Evolutionary conservation across 2,797 vertebrate species (phyloP).

Genomic region (Gadopsis bispinosus): DNA sequence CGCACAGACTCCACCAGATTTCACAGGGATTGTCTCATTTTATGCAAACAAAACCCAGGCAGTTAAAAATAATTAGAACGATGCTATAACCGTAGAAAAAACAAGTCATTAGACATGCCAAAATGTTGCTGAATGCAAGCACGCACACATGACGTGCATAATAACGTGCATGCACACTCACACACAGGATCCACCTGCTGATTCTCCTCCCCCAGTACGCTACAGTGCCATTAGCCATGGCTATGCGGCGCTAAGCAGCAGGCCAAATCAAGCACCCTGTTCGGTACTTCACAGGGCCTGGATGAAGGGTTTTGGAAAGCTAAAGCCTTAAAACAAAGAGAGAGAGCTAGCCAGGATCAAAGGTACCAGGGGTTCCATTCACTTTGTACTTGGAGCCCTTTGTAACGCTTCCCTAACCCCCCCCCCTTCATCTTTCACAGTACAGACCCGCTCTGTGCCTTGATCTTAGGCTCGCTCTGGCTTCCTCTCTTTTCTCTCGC

Average conservation of each 20-base stretch:
- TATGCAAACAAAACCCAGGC: background rate
- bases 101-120: too few relatives aligned
- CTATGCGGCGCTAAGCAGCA: constrained; percentile 19
- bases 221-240: constrained; percentile 7
- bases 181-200: background rate
- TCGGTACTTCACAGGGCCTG: constrained; percentile 51
- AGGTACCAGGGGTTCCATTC: constrained; percentile 49
- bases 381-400: constrained; percentile 50
- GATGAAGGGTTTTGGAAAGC: constrained; percentile 46
- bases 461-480: constrained; percentile 16
- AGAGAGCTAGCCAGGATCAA: constrained; percentile 50
- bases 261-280: constrained; percentile 31
- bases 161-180: too few relatives aligned
- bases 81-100: background rate
- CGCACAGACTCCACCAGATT: background rate
- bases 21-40: background rate
- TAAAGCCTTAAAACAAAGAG: constrained; percentile 51
- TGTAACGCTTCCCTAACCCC: constrained; percentile 33
- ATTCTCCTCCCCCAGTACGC: background rate
- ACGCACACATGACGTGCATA: background rate
- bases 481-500: background rate
- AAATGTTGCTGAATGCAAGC: background rate
- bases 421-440: constrained; percentile 37
- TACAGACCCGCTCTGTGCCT: constrained; percentile 14
- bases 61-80: background rate